Conservation (phyloP, 2,888 invertebrate genomes). For the Willowsia nigromaculata region DNA sequence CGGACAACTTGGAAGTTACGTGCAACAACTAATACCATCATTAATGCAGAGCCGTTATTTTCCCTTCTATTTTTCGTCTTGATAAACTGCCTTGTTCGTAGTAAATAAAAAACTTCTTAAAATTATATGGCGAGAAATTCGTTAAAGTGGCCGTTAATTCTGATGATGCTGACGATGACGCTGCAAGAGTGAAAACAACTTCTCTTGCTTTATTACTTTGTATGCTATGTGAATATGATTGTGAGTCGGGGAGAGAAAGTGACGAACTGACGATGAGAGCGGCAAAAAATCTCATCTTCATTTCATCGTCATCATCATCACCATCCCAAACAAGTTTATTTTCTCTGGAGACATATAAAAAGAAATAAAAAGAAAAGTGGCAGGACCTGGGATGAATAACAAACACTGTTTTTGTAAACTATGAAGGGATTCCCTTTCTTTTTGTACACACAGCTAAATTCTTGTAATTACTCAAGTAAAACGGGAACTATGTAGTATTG, state of each 20-base stretch:
- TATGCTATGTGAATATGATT: background rate
- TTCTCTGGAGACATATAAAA: constrained; percentile 17
- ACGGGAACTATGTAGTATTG: background rate
- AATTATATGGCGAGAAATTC: background rate
- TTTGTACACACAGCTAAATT: background rate
- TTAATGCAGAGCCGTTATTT: background rate
- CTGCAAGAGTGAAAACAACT: constrained; percentile 10
- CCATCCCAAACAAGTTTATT: constrained; percentile 11
- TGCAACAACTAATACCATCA: background rate
- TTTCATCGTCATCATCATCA: constrained; percentile 18
- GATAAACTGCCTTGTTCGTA: background rate
- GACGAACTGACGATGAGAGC: background rate
- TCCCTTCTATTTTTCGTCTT: background rate
- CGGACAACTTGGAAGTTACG: background rate
- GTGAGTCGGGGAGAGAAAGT: background rate
- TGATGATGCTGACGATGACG: constrained; percentile 7
- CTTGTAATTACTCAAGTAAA: background rate
- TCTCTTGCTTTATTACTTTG: constrained; percentile 8
- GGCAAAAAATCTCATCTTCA: constrained; percentile 22
- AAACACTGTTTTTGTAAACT: background rate
- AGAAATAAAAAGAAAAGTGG: constrained; percentile 34
- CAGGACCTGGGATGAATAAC: constrained; percentile 23
- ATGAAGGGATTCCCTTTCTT: background rate
- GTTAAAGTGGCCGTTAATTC: constrained; percentile 31
- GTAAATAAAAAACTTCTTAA: background rate